Evolutionary conservation across 2,888 invertebrate species (phyloP).

Genomic region (Hoplodrina ambigua): DNA sequence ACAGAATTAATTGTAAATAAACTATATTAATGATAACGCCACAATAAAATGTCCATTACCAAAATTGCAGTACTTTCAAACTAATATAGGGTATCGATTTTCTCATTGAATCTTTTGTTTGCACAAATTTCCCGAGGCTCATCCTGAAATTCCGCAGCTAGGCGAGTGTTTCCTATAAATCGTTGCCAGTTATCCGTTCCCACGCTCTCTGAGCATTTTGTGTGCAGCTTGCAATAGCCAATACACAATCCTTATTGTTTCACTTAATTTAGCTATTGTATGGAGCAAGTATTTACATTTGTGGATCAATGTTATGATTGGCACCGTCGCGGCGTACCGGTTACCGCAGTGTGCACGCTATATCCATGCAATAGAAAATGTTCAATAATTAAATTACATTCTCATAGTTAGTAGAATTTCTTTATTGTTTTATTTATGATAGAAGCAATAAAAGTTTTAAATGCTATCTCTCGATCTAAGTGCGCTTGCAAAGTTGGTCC

Average conservation of each 20-base stretch:
- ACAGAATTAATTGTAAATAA: slow-evolving; percentile 72
- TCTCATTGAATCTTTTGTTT: slow-evolving; percentile 73
- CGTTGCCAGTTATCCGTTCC: slow-evolving; percentile 81
- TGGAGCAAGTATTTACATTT: slow-evolving; percentile 85
- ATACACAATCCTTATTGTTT: slow-evolving; percentile 89
- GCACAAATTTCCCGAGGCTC: slow-evolving; percentile 75
- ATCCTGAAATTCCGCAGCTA: slow-evolving; percentile 75
- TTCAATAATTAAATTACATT: slow-evolving; percentile 56
- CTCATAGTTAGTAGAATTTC: slow-evolving; percentile 54
- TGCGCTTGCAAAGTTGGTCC: slow-evolving; percentile 48
- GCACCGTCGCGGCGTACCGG: slow-evolving; percentile 57
- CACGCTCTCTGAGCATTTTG: slow-evolving; percentile 86
- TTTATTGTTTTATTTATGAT: slow-evolving; percentile 60
- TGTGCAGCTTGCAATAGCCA: slow-evolving; percentile 84
- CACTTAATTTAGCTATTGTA: slow-evolving; percentile 89
- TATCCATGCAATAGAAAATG: slow-evolving; percentile 54
- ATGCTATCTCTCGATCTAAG: slow-evolving; percentile 54
- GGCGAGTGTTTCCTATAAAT: slow-evolving; percentile 81
- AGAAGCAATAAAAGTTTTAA: slow-evolving; percentile 55
- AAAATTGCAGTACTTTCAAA: slow-evolving; percentile 36
- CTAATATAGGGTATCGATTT: slow-evolving; percentile 63
- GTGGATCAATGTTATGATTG: slow-evolving; percentile 75
- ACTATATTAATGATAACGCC: slow-evolving; percentile 59
- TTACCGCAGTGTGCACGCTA: slow-evolving; percentile 51
- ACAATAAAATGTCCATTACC: slow-evolving; percentile 53